Conservation (phyloP, 1,140 invertebrate genomes). For the Drosophila baimaii region DNA sequence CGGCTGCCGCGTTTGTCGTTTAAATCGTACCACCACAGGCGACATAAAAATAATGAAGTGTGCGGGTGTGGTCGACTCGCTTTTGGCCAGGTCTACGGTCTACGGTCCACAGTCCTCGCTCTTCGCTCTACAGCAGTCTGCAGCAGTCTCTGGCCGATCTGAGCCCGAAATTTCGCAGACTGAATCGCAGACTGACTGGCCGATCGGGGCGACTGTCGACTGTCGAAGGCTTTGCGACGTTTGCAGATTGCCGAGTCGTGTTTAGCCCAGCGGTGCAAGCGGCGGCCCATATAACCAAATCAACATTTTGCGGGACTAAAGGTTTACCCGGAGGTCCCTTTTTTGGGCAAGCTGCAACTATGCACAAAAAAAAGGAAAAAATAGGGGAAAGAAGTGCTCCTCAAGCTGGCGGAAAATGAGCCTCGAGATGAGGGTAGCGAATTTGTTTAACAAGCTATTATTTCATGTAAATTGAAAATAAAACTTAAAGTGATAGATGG, state of each 20-base stretch:
- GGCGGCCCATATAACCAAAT: slow-evolving; percentile 62
- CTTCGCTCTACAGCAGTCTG: slow-evolving; percentile 31
- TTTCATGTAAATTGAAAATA: slow-evolving; percentile 7
- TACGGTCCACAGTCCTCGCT: slow-evolving; percentile 24
- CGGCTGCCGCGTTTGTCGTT: slow-evolving; percentile 76
- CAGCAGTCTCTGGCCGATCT: slow-evolving; percentile 24
- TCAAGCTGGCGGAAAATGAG: slow-evolving; percentile 15
- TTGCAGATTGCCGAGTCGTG: slow-evolving; percentile 79
- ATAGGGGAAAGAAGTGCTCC: slow-evolving; percentile 2
- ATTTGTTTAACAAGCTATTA: slow-evolving; percentile 21
- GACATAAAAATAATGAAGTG: slow-evolving; percentile 85
- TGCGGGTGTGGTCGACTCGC: slow-evolving; percentile 84
- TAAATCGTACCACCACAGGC: slow-evolving; percentile 84
- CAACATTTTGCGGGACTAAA: slow-evolving; percentile 57
- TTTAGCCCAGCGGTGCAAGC: slow-evolving; percentile 71
- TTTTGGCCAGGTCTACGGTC: slow-evolving; percentile 56
- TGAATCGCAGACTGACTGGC: slow-evolving; percentile 60
- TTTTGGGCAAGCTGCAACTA: slow-evolving; percentile 17
- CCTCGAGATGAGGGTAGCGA: slow-evolving; percentile 6
- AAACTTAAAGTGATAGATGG: background rate
- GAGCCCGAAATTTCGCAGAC: slow-evolving; percentile 19
- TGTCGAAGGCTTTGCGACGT: slow-evolving; percentile 71
- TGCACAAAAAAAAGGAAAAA: background rate
- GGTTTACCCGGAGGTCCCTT: slow-evolving; percentile 22
- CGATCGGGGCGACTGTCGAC: slow-evolving; percentile 71